A percentile compares a stretch with the other conserved stretches of the same genome.
phyloP scores from a whole-genome alignment of 2,797 vertebrate species.

The Sylvia borin region DNA sequence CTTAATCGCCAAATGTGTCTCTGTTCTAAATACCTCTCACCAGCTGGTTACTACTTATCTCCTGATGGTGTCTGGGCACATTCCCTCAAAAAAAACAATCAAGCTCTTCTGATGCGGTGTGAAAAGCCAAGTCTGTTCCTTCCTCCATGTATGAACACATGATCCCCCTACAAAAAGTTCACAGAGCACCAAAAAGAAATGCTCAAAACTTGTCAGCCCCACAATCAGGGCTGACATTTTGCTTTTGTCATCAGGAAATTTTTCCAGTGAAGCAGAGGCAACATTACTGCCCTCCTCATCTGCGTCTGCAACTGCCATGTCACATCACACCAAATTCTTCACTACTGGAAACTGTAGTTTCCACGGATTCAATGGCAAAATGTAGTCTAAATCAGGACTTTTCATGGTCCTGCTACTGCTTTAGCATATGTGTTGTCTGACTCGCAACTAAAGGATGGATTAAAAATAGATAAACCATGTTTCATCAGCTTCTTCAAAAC shows the following conservation, averaged over 20 bases:
- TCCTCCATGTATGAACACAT: not conserved
- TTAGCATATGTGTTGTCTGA: not conserved
- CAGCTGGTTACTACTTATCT: constrained; percentile 38
- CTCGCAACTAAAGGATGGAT: not conserved
- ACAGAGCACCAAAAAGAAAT: not conserved
- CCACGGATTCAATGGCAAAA: not conserved
- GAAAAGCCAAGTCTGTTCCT: constrained; percentile 10
- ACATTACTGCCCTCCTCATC: not conserved
- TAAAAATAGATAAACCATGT: not conserved
- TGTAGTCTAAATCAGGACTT: not conserved
- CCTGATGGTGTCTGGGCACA: constrained; percentile 1
- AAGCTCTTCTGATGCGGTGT: not conserved
- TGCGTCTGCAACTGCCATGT: not conserved
- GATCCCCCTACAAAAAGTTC: not conserved
- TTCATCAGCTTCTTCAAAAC: not conserved
- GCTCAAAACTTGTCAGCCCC: not conserved
- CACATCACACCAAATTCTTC: not conserved
- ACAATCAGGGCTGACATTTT: not conserved
- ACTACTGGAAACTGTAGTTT: not conserved
- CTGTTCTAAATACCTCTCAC: constrained; percentile 29
- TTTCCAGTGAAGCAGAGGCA: not conserved
- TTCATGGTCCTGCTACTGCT: not conserved
- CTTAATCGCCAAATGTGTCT: not conserved
- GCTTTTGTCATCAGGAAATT: not conserved
- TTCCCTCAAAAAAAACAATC: constrained; percentile 13